Evolutionary conservation across 2,888 invertebrate genomes (phyloP), one percentile per base, ranked within the genome.

Genomic region (Scaptomyza polygonia): DNA sequence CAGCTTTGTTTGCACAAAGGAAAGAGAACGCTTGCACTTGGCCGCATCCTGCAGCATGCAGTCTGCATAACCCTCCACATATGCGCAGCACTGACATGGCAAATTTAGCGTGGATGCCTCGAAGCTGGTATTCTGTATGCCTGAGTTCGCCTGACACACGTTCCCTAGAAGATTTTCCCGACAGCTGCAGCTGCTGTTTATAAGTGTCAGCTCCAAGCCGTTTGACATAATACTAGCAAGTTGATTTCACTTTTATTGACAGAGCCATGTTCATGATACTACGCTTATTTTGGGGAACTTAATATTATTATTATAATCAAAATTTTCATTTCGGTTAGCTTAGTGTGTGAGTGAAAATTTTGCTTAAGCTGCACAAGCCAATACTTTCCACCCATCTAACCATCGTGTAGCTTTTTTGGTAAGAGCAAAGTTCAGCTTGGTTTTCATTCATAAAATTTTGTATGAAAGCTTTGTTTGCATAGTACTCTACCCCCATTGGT

Each of bases 1-100:
- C 53, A 91, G 68, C 67, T 83, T 87, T 21, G 90, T 82, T 70
- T 90, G 90, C 8, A 90, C 84, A 71, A 83, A 77, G 69, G 89
- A 85, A 39, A 88, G 39, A 3, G 90, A 82, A 12, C 87, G 84
- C 34, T 65, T 70, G 5, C 42, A 27, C 21, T 44, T 78, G 52
- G 63, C 43, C 48, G 58, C 66, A 36, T 85, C 80, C 47, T 79
- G 76, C 64, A 77, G 39, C 66, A 79, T 51, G n/a, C n/a, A n/a
- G 42, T 87, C 88, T 52, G 72, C 62, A 53, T 72, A 73, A 55
- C 72, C 55, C 29, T 72, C 72, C 8, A 69, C 71, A 52, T 77
- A 79, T 12, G 74, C 79, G 5, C 83, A 82, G 29, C 78, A 76
- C 32, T 88, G 72, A 8, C 73, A 72, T 14, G 65, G 64, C 32